Evolutionary conservation across 2,113 vertebrate genomes (phyloP).

Genomic region (Xenopus tropicalis): UCB_Xtro_10.0 CM004451.2:11328001-11328500

Average conservation of each 20-base stretch:
- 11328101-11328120: slow-evolving; percentile 26
- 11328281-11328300: slow-evolving; percentile 37
- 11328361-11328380: slow-evolving; percentile 55
- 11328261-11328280: slow-evolving; percentile 45
- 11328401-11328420: slow-evolving; percentile 50
- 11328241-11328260: slow-evolving; percentile 48
- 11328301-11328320: slow-evolving; percentile 46
- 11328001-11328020: slow-evolving; percentile 21
- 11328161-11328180: slow-evolving; percentile 52
- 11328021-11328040: slow-evolving; percentile 32
- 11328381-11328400: slow-evolving; percentile 52
- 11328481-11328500: too few species aligned
- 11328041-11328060: slow-evolving; percentile 30
- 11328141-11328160: slow-evolving; percentile 48
- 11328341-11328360: slow-evolving; percentile 50
- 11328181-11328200: too few species aligned
- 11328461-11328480: too few species aligned
- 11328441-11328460: slow-evolving; percentile 37
- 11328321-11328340: slow-evolving; percentile 45
- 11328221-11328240: slow-evolving; percentile 39
- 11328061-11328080: slow-evolving; percentile 47
- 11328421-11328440: slow-evolving; percentile 49
- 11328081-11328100: slow-evolving; percentile 27
- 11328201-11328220: too few species aligned
- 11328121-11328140: slow-evolving; percentile 48